phyloP scores from a whole-genome alignment of 2,888 invertebrate genomes.

The Cataglyphis rosenhaueri region DNA sequence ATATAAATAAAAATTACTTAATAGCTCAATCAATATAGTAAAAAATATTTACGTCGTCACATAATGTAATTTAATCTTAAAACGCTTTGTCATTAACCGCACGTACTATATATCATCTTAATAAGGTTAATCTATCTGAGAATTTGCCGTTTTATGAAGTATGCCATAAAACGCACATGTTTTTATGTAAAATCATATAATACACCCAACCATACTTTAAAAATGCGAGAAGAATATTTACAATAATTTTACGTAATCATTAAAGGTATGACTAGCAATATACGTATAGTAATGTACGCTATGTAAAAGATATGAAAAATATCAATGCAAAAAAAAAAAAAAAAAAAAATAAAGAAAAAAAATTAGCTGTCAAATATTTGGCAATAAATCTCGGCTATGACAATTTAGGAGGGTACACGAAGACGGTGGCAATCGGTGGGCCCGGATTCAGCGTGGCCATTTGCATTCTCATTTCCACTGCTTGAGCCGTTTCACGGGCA shows the following conservation, averaged over 20 bases:
- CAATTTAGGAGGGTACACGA: neutral
- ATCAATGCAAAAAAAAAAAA: neutral
- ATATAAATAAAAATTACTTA: slow-evolving; percentile 20
- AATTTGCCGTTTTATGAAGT: neutral
- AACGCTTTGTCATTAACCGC: slow-evolving; percentile 9
- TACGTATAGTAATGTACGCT: neutral
- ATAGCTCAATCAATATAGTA: slow-evolving; percentile 22
- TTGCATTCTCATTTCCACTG: slow-evolving; percentile 80
- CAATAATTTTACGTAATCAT: neutral
- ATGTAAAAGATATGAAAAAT: neutral
- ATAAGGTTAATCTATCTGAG: slow-evolving; percentile 24
- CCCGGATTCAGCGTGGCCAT: slow-evolving; percentile 63
- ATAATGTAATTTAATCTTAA: slow-evolving; percentile 8
- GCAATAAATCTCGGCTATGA: slow-evolving; percentile 2
- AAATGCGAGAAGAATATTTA: neutral
- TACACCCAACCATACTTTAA: neutral
- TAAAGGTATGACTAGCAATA: neutral
- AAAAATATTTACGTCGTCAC: slow-evolving; percentile 19
- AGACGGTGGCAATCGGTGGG: neutral
- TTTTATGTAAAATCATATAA: neutral
- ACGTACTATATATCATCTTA: slow-evolving; percentile 13
- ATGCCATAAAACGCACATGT: neutral
- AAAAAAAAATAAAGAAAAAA: neutral
- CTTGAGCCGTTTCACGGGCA: slow-evolving; percentile 78
- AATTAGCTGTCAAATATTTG: neutral